A percentile compares a stretch with the other conserved stretches of the same genome.
These are phyloP conservation scores for Monopis laevigella DNA, from an alignment of 2,888 invertebrate genomes.

Conservation along the genomic window DNA sequence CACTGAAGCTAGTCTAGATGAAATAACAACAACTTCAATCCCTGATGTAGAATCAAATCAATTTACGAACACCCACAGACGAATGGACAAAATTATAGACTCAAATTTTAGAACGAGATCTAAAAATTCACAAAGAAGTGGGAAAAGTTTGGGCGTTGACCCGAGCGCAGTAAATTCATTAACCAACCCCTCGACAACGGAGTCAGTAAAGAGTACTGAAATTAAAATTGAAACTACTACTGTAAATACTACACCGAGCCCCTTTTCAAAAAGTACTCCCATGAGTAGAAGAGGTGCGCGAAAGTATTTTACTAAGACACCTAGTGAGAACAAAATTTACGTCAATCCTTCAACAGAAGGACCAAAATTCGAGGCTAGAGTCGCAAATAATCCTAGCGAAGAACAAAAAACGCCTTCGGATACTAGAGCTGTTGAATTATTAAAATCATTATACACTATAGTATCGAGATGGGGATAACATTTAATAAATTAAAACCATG, in stretches of 20 bases:
- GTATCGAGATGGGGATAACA: conserved; percentile 80
- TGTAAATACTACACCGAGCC: conserved; percentile 33
- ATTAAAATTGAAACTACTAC: conserved; percentile 31
- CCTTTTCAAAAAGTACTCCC: conserved; percentile 29
- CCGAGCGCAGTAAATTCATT: conserved; percentile 47
- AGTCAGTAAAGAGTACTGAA: conserved; percentile 29
- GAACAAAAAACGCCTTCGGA: conserved; percentile 70
- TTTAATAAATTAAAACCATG: background rate
- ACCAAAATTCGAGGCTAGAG: conserved; percentile 50
- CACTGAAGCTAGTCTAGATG: conserved; percentile 35
- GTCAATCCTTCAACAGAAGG: background rate
- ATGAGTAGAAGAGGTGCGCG: conserved; percentile 42
- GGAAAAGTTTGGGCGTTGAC: conserved; percentile 42
- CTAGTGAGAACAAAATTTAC: conserved; percentile 19
- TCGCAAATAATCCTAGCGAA: conserved; percentile 28
- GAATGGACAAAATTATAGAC: conserved; percentile 29
- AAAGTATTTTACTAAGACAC: conserved; percentile 36
- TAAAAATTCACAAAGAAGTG: conserved; percentile 33
- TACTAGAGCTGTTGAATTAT: conserved; percentile 80
- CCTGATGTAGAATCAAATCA: conserved; percentile 29
- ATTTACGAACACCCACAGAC: conserved; percentile 31
- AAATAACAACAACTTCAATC: conserved; percentile 29
- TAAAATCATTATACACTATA: conserved; percentile 84
- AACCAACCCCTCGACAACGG: conserved; percentile 42
- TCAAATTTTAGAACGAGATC: conserved; percentile 27